Conservation (phyloP, 2,113 vertebrate genomes). For the Brachyistius frenatus region DNA sequence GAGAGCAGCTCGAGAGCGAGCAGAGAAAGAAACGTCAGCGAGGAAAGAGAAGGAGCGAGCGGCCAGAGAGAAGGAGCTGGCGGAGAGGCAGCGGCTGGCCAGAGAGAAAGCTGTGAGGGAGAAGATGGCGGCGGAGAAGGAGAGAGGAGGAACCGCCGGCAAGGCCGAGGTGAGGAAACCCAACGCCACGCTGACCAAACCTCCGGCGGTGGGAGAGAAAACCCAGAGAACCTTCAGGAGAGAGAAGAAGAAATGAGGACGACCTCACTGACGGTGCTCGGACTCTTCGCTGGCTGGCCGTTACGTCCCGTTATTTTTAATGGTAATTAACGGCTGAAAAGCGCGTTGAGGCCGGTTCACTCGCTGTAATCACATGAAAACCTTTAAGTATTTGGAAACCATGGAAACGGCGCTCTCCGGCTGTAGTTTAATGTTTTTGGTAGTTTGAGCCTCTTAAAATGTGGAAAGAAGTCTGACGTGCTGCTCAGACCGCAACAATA, state of each 20-base stretch:
- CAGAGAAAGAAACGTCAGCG: background rate
- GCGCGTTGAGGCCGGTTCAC: too few species aligned
- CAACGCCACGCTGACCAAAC: background rate
- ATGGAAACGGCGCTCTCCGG: too few species aligned
- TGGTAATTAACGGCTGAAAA: too few species aligned
- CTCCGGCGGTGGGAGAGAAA: background rate
- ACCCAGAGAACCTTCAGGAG: background rate
- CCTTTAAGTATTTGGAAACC: too few species aligned
- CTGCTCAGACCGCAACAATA: too few species aligned
- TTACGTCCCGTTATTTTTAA: too few species aligned
- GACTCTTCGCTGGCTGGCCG: background rate
- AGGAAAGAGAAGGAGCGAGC: conserved; percentile 12
- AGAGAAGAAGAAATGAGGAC: conserved; percentile 40
- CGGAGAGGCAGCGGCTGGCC: background rate
- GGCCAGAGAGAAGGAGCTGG: background rate
- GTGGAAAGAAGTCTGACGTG: too few species aligned
- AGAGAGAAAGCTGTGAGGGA: too few species aligned
- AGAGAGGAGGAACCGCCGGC: background rate
- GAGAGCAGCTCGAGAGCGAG: background rate
- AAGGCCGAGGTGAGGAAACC: conserved; percentile 6
- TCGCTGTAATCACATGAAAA: too few species aligned
- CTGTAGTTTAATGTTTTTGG: too few species aligned
- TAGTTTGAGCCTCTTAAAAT: too few species aligned
- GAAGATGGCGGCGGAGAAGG: background rate
- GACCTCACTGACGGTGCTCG: conserved; percentile 9